Base-by-base conservation (phyloP, 2,113 vertebrate species). In the Pteronura brasiliensis region DNA sequence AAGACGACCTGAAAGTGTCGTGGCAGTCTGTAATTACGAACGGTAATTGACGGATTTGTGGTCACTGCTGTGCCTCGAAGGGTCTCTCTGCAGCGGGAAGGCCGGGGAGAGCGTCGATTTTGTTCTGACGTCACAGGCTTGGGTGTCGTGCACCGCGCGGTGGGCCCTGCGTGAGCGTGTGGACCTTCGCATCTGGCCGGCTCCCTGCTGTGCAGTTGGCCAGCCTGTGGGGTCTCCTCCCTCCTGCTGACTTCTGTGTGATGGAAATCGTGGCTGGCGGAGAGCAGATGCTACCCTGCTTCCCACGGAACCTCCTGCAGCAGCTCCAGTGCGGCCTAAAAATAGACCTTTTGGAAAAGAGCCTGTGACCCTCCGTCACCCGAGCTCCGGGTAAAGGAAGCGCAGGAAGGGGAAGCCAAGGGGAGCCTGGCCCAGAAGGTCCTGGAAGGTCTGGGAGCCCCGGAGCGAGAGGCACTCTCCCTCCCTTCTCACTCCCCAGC, bases 331-430 rank as follows among this genome's bases (percentile, higher is more conserved):
- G 88, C 47, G 69, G 72, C 84, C 21, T 95, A 89, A 96, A 98
- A 97, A 97, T 90, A 94, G 97, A 65, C 63, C 36, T 1, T 27
- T 52, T 85, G 63, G 96, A n/a, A 94, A 71, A 67, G 34, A 72
- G 74, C 85, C 84, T 42, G 25, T 42, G 72, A 61, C 71, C 57
- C 39, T 83, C 49, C 52, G 76, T 90, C 96, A 34, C 69, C 82
- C 71, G 29, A 29, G 34, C 39, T 92, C 90, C 72, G 76, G 47
- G 20, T 59, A 31, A 71, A 94, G 84, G 84, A 93, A 96, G 15
- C 47, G 52, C 17, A 61, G 80, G 95, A 69, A 95, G 69, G 69
- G 93, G 92, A 61, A 47, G 31, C 91, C 1, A 10, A 27, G 65
- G 72, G 93, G 63, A 61, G 42, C 42, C 74, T 77, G 74, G 42